Evolutionary conservation across 1,140 invertebrate genomes (phyloP).

Genomic region (Heliconius congener): DNA sequence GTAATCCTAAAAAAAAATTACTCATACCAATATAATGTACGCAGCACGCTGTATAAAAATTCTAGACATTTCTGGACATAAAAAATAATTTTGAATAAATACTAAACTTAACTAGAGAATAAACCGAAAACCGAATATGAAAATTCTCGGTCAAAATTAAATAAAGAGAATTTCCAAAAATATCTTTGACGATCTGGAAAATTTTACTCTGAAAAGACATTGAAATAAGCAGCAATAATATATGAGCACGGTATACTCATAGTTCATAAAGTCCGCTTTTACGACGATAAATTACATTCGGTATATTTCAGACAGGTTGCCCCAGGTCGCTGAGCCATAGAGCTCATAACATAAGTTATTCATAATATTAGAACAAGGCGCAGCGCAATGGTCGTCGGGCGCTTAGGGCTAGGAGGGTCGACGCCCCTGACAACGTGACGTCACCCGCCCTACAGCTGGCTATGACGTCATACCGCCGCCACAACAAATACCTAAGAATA

Average conservation of each 20-base stretch:
- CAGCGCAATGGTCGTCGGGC: constrained; percentile 47
- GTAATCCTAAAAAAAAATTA: no score
- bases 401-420: constrained; percentile 63
- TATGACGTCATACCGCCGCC: constrained; percentile 69
- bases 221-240: constrained; percentile 5
- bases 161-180: neutral
- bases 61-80: no score
- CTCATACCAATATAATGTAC: no score
- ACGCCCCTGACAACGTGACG: constrained; percentile 68
- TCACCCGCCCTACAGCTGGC: constrained; percentile 76
- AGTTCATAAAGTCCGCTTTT: constrained; percentile 29
- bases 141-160: neutral
- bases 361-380: constrained; percentile 57
- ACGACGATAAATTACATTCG: constrained; percentile 36
- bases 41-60: no score
- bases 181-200: neutral
- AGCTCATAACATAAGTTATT: constrained; percentile 71
- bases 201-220: neutral
- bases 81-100: no score
- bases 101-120: neutral
- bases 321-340: constrained; percentile 66
- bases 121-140: no score
- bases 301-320: constrained; percentile 57
- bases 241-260: neutral
- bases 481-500: constrained; percentile 57